Evolutionary conservation across 2,888 invertebrate species (phyloP).

Genomic region (Tolmerus cingulatus): DNA sequence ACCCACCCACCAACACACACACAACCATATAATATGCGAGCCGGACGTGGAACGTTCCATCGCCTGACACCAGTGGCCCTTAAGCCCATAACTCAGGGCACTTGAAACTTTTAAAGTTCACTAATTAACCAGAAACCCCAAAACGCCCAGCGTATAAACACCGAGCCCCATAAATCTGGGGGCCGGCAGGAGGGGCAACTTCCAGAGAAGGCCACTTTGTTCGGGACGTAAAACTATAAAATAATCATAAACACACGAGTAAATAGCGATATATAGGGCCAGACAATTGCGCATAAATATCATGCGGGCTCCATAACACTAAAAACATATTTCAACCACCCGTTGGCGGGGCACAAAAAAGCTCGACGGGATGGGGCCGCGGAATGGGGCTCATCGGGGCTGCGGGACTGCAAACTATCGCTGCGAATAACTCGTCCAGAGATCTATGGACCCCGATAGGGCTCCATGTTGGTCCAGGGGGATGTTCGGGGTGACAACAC

Average conservation of each 20-base stretch:
- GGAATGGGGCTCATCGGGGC: neutral
- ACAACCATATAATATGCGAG: neutral
- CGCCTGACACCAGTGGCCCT: neutral
- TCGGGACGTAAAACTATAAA: constrained; percentile 44
- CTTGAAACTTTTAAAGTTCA: constrained; percentile 38
- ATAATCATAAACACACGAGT: constrained; percentile 45
- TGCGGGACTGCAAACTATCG: neutral
- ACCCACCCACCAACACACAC: neutral
- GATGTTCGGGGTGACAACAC: neutral
- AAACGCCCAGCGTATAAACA: constrained; percentile 17
- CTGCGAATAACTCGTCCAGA: constrained; percentile 15
- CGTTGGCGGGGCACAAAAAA: constrained; percentile 21
- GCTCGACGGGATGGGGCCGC: neutral
- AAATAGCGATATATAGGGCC: constrained; percentile 41
- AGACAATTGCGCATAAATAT: constrained; percentile 45
- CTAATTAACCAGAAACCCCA: constrained; percentile 39
- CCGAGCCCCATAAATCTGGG: constrained; percentile 15
- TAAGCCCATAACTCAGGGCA: neutral
- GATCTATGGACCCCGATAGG: neutral
- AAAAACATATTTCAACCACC: constrained; percentile 43
- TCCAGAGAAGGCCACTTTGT: constrained; percentile 35
- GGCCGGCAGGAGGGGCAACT: neutral
- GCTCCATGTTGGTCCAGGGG: neutral
- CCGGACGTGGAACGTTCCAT: neutral
- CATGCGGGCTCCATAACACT: constrained; percentile 42